phyloP scores from a whole-genome alignment of 2,888 invertebrate genomes.

The Drosophila demipolita region DNA sequence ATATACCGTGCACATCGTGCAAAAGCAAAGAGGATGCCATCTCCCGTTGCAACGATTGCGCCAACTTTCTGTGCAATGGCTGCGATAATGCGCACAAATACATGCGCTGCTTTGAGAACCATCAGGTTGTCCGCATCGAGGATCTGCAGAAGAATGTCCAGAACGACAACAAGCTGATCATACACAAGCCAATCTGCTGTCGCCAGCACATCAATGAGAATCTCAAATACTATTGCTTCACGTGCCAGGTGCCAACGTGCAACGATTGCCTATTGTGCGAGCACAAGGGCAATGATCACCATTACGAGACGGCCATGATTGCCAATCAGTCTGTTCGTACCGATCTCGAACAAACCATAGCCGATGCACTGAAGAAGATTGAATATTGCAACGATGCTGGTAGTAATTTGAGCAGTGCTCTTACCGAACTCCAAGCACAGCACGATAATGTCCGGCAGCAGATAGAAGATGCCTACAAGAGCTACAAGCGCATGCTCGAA shows the following conservation, averaged over 20 bases:
- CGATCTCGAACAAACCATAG: conserved; percentile 90
- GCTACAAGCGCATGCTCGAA: conserved; percentile 93
- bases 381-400: conserved; percentile 91
- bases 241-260: conserved; percentile 94
- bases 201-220: conserved; percentile 92
- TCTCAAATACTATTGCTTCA: conserved; percentile 94
- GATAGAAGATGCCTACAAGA: conserved; percentile 92
- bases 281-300: conserved; percentile 93
- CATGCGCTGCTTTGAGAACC: conserved; percentile 98
- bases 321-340: conserved; percentile 92
- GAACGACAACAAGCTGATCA: conserved; percentile 90
- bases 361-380: conserved; percentile 90
- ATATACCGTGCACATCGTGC: conserved; percentile 95
- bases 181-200: conserved; percentile 96
- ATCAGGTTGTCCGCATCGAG: conserved; percentile 95
- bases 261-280: conserved; percentile 93
- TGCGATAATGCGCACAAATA: conserved; percentile 98
- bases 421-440: conserved; percentile 94
- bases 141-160: conserved; percentile 90
- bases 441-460: conserved; percentile 93
- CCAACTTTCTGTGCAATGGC: conserved; percentile 96
- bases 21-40: conserved; percentile 97
- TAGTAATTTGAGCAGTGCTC: conserved; percentile 90
- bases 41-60: conserved; percentile 97
- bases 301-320: conserved; percentile 92